Evolutionary conservation across 2,888 invertebrate genomes (phyloP).

Genomic region (Morpho helenor): DNA sequence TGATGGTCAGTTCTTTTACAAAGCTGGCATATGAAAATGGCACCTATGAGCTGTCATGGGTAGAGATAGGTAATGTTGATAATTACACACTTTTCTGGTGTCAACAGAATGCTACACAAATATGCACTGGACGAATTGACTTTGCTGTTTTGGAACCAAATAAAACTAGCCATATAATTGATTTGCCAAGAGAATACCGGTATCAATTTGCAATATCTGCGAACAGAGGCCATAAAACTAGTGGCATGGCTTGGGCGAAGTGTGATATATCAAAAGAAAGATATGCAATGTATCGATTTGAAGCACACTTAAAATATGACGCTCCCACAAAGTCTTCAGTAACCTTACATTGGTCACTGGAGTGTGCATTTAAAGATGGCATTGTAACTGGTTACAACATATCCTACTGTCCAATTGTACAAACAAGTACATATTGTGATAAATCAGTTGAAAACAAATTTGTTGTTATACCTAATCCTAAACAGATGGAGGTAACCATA

Average conservation of each 20-base stretch:
- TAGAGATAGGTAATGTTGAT: slow-evolving; percentile 73
- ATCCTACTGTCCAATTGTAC: slow-evolving; percentile 84
- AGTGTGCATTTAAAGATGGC: slow-evolving; percentile 85
- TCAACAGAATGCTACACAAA: slow-evolving; percentile 59
- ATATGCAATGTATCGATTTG: slow-evolving; percentile 77
- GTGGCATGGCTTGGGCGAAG: slow-evolving; percentile 92
- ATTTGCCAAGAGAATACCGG: slow-evolving; percentile 77
- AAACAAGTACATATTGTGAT: slow-evolving; percentile 77
- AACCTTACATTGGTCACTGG: slow-evolving; percentile 85
- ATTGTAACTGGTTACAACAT: slow-evolving; percentile 85
- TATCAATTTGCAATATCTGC: slow-evolving; percentile 91
- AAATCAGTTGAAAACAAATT: slow-evolving; percentile 53
- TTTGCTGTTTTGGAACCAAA: slow-evolving; percentile 54
- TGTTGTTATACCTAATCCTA: slow-evolving; percentile 63
- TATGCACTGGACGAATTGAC: slow-evolving; percentile 77
- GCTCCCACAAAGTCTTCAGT: slow-evolving; percentile 59
- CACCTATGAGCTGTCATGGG: slow-evolving; percentile 64
- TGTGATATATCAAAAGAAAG: slow-evolving; percentile 79
- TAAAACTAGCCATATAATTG: slow-evolving; percentile 76
- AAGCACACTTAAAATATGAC: slow-evolving; percentile 55
- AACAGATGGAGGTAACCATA: slow-evolving; percentile 77
- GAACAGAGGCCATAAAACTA: slow-evolving; percentile 83
- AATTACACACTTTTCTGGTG: slow-evolving; percentile 93
- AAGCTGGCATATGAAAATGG: slow-evolving; percentile 86
- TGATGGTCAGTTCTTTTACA: slow-evolving; percentile 79